Conservation (phyloP, 2,797 vertebrate genomes). For the Cryptoprocta ferox region DNA sequence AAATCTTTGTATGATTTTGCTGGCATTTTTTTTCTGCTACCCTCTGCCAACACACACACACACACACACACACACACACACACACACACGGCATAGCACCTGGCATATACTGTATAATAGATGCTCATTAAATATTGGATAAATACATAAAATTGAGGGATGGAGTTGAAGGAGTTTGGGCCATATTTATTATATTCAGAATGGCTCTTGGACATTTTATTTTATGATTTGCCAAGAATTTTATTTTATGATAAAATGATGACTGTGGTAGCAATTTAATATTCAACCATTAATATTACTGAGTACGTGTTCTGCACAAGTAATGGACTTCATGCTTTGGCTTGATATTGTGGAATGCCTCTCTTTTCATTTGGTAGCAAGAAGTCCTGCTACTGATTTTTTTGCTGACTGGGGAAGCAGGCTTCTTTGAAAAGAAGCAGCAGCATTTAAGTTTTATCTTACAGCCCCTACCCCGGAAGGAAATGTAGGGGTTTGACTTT, state of each 20-base stretch:
- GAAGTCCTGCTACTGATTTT: background rate
- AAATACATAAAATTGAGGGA: background rate
- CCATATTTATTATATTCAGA: background rate
- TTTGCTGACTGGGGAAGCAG: background rate
- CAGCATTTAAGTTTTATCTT: background rate
- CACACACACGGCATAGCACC: background rate
- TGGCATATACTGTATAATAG: background rate
- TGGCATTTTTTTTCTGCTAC: background rate
- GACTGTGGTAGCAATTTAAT: background rate
- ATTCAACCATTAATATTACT: background rate
- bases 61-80: no score
- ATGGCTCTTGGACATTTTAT: background rate
- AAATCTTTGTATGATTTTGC: constrained; percentile 10
- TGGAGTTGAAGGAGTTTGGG: constrained; percentile 1
- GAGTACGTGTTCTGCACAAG: background rate
- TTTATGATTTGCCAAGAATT: background rate
- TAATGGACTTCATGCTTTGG: background rate
- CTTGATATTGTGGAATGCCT: background rate
- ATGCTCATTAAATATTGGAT: background rate
- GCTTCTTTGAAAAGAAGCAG: background rate
- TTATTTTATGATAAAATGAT: constrained; percentile 45
- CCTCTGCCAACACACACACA: background rate
- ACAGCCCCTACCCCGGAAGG: background rate
- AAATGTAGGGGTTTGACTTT: background rate
- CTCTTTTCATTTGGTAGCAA: background rate